A percentile compares a stretch with the other conserved stretches of the same genome.
phyloP scores from a whole-genome alignment of 1,140 invertebrate genomes.

The Bombus fervidus region DNA sequence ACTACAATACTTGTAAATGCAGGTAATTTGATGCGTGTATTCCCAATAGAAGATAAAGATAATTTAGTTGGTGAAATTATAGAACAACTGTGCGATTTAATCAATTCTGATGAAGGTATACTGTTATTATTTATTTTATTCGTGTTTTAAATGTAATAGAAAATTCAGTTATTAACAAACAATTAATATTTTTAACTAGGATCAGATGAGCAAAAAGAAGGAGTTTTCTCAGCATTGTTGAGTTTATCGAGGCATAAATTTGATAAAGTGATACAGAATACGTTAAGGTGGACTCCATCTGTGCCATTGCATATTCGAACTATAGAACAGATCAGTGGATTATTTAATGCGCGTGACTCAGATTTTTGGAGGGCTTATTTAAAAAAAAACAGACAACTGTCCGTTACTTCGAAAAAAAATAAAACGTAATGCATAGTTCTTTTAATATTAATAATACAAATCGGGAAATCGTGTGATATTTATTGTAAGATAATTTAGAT shows the following conservation, averaged over 20 bases:
- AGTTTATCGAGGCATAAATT: slow-evolving; percentile 71
- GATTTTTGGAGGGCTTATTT: slow-evolving; percentile 61
- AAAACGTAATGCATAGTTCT: background rate
- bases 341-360: slow-evolving; percentile 52
- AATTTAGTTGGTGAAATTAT: slow-evolving; percentile 64
- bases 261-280: slow-evolving; percentile 45
- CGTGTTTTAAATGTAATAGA: background rate
- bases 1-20: slow-evolving; percentile 10
- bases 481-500: slow-evolving; percentile 4
- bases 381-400: background rate
- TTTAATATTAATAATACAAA: background rate
- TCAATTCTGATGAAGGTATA: slow-evolving; percentile 70
- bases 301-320: slow-evolving; percentile 57
- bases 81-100: slow-evolving; percentile 72
- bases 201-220: slow-evolving; percentile 73
- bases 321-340: slow-evolving; percentile 61
- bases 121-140: background rate
- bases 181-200: slow-evolving; percentile 57
- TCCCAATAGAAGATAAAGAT: slow-evolving; percentile 62
- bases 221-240: slow-evolving; percentile 72
- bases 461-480: slow-evolving; percentile 15
- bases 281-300: slow-evolving; percentile 73
- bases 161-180: background rate
- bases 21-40: slow-evolving; percentile 73
- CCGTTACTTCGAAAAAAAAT: background rate